Evolutionary conservation across 2,888 invertebrate genomes (phyloP).

Genomic region (Colostygia pectinataria): DNA sequence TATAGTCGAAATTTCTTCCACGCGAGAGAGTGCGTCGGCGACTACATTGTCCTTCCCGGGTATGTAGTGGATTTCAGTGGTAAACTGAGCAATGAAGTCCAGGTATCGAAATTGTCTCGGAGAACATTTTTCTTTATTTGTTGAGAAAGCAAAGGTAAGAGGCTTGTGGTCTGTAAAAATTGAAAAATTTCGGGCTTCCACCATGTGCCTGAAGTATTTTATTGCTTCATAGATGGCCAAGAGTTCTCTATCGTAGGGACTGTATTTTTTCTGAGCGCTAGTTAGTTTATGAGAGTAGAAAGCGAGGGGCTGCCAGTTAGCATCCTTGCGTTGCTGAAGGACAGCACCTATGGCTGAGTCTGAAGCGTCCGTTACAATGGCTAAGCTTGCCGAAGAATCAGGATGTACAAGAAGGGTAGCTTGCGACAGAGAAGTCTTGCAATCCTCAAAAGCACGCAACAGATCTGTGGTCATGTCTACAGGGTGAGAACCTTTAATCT

Average conservation of each 20-base stretch:
- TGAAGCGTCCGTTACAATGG: background rate
- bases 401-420: conserved; percentile 3
- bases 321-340: background rate
- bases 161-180: conserved; percentile 4
- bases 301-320: background rate
- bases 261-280: background rate
- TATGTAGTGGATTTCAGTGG: background rate
- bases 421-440: conserved; percentile 10
- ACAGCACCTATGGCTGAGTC: background rate
- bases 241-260: background rate
- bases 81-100: conserved; percentile 1
- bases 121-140: background rate
- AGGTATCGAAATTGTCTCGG: background rate
- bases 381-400: background rate
- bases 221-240: conserved; percentile 2
- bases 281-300: background rate
- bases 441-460: conserved; percentile 17
- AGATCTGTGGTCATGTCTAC: conserved; percentile 17
- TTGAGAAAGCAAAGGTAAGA: background rate
- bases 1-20: background rate
- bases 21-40: background rate
- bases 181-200: conserved; percentile 1
- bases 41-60: background rate
- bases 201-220: background rate
- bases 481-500: conserved; percentile 18